Conservation (phyloP, 1,140 invertebrate species). For the Drosophila pseudoobscura region DNA sequence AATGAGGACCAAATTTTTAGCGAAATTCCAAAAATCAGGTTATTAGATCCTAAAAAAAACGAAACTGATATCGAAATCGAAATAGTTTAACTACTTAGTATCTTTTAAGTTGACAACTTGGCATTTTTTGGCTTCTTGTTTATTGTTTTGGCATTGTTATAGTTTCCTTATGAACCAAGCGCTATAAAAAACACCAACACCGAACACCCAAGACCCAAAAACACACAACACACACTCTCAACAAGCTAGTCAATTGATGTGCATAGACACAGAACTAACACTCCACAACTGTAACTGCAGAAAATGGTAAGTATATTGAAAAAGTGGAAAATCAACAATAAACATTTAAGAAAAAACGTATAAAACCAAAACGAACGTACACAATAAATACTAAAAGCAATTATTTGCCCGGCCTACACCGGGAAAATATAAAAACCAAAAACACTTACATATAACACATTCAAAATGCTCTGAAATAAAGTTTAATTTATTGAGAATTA, state of each 20-base stretch:
- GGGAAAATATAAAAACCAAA: constrained; percentile 58
- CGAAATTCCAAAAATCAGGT: constrained; percentile 65
- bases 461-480: constrained; percentile 44
- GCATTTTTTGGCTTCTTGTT: constrained; percentile 68
- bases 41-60: constrained; percentile 24
- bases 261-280: constrained; percentile 57
- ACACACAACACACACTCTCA: constrained; percentile 44
- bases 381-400: constrained; percentile 76
- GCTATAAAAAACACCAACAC: constrained; percentile 27
- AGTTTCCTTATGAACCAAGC: constrained; percentile 36
- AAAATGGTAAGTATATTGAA: constrained; percentile 47
- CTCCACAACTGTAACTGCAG: constrained; percentile 33
- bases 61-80: constrained; percentile 12
- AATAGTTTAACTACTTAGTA: constrained; percentile 24
- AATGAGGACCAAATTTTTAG: constrained; percentile 75
- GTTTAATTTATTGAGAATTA: constrained; percentile 55
- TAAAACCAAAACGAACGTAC: constrained; percentile 50
- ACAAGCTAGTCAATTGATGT: constrained; percentile 75
- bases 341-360: constrained; percentile 31
- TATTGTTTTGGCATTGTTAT: constrained; percentile 52
- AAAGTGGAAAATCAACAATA: constrained; percentile 25
- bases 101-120: constrained; percentile 23
- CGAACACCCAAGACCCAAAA: constrained; percentile 27
- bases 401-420: constrained; percentile 53
- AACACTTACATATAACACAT: constrained; percentile 33